Base-by-base conservation (phyloP, 2,797 vertebrate genomes). In the Momotus momota region DNA sequence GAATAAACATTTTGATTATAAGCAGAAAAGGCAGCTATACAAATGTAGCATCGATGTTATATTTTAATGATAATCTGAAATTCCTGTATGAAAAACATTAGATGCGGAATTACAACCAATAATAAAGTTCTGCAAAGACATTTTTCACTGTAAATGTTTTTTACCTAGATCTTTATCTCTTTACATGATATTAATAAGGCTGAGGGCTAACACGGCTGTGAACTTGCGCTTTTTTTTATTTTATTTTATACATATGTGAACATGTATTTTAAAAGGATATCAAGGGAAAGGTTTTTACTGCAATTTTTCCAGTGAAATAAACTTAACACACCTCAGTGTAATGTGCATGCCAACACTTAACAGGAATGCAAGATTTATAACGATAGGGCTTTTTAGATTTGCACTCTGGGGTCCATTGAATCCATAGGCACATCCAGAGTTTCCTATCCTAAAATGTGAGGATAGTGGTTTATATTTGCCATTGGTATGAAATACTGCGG, bases 311-410 rank as follows among this genome's bases (percentile, higher is more conserved):
- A 48, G 88, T 88, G 87, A 97, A 97, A 98, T 97, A 97, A 97
- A 97, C 96, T 96, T 96, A 97, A 85, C 91, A 93, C 95, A 97
- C 96, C 94, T 98, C 94, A 54, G 96, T 97, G 97, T 94, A 96
- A 97, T 89, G 95, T 98, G 93, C 95, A 51, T 97, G 97, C 97
- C 98, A 97, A 88, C 97, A 97, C 97, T 98, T 98, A 98, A 96
- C 96, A 97, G 97, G 95, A 96, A 97, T 94, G 97, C 93, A 98
- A 95, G 96, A 98, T 98, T 98, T 98, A 98, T 98, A 98, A 97
- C 52, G 81, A 95, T 94, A 74, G 97, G 93, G 92, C 91, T 98
- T 97, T 95, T 95, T 91, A 97, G 94, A 94, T 93, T 86, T 97
- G 97, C 95, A 96, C 97, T 97, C 98, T 97, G 87, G 97, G 97